Evolutionary conservation across 2,888 invertebrate genomes (phyloP), one percentile per base, ranked within the genome.

Genomic region (Branchinecta sandiegonensis): DNA sequence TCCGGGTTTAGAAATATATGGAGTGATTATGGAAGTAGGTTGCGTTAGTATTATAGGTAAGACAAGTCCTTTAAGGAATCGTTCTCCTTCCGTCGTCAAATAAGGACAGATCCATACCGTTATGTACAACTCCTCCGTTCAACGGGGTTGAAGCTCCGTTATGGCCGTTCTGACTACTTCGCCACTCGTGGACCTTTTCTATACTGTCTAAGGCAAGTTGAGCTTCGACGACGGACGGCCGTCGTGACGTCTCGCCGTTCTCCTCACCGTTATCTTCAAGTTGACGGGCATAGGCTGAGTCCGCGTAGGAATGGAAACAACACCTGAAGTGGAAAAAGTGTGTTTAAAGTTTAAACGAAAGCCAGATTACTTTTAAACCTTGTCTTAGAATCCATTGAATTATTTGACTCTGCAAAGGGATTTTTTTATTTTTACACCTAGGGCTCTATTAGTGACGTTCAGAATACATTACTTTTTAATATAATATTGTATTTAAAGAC

Each of bases 251-350:
- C 37, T 37, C 37, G 37, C 37, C 37, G 17, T 56, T 56, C 56
- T 56, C 56, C 56, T 17, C 10, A 8, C 17, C 56, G 70, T 72
- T 76, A 74, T 74, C 72, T 71, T 80, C 80, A 74, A 89, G 81
- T 72, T 89, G 88, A 74, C 88, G 88, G 65, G 90, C 94, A 78
- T 94, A 94, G 72, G 91, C 92, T 74, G 91, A 92, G 78, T 95
- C 95, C 0, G 94, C 94, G 79, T 95, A 96, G 67, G 95, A 94
- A 80, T 95, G 95, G 80, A 96, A 96, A 80, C 94, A 95, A 79
- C 94, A 94, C 74, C 68, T 69, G 48, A 64, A 56, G 17, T 37
- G 6, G 6, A 37, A 37, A 37, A 37, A 37, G 0, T 37, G 6
- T 37, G 6, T 37, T 37, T 37, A 6, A 23, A 37, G 37, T 37